These are phyloP conservation scores for Nettapus auritus DNA, from an alignment of 2,113 vertebrate genomes.

Conservation along the genomic window DNA sequence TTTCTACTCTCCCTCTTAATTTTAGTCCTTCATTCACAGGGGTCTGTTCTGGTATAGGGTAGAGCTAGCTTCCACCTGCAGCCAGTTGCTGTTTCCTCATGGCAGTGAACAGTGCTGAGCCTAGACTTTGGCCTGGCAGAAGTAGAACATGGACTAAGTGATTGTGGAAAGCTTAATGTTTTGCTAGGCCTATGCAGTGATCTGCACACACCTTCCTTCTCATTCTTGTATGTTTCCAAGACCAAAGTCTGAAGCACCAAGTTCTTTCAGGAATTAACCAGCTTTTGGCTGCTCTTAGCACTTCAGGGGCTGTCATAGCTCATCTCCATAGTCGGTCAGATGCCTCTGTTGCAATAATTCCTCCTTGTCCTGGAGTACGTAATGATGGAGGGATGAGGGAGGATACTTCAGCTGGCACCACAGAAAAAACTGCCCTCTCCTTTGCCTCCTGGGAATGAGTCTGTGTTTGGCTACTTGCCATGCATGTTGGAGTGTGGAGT, in stretches of 20 bases:
- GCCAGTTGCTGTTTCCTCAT: neutral
- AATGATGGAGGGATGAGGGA: neutral
- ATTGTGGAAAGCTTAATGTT: neutral
- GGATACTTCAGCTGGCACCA: neutral
- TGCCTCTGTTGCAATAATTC: neutral
- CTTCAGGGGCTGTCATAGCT: neutral
- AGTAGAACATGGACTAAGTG: neutral
- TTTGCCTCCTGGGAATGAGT: neutral
- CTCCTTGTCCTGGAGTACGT: neutral
- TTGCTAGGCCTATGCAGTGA: neutral
- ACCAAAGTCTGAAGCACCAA: neutral
- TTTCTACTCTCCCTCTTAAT: neutral
- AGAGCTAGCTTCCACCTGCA: neutral
- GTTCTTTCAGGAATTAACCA: neutral
- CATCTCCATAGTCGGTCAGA: neutral
- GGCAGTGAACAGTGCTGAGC: neutral
- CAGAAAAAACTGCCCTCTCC: neutral
- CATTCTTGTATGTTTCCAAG: neutral
- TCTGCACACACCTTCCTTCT: neutral
- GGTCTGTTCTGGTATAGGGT: neutral
- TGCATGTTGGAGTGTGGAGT: neutral
- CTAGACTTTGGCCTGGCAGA: neutral
- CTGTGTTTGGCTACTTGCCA: neutral
- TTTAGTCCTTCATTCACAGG: neutral
- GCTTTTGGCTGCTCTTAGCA: neutral